A percentile compares a stretch with the other conserved stretches of the same genome.
phyloP scores from a whole-genome alignment of 2,797 vertebrate genomes.

The Bradypodion ventrale region DNA sequence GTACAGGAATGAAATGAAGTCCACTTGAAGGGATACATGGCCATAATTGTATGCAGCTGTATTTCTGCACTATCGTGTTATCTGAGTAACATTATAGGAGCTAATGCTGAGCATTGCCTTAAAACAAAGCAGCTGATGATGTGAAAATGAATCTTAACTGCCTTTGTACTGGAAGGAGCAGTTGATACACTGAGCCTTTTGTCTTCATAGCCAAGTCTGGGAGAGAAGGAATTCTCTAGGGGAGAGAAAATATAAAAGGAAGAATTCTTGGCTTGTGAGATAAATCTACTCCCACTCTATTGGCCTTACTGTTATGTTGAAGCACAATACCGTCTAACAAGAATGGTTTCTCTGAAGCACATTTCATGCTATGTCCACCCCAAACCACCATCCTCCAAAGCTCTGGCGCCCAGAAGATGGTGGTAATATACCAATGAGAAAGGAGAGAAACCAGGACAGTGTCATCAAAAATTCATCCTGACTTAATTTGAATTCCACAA shows the following conservation, averaged over 20 bases:
- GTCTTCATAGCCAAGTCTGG: conserved; percentile 44
- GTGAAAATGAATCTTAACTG: conserved; percentile 56
- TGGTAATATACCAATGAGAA: not conserved
- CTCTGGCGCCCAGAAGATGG: not conserved
- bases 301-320: conserved; percentile 26
- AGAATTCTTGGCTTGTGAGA: conserved; percentile 23
- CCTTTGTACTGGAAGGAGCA: conserved; percentile 53
- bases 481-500: not conserved
- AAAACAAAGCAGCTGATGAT: conserved; percentile 41
- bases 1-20: not conserved
- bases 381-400: not conserved
- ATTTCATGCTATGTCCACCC: not conserved
- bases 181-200: conserved; percentile 73
- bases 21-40: not conserved
- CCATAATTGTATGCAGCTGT: not conserved
- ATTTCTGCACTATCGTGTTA: not conserved
- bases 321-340: not conserved
- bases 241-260: conserved; percentile 10
- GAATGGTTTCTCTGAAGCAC: not conserved
- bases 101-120: not conserved
- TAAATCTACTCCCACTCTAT: not conserved
- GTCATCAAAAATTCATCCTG: not conserved
- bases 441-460: not conserved
- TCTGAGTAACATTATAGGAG: not conserved
- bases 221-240: conserved; percentile 49